phyloP scores from a whole-genome alignment of 2,113 vertebrate species.

The Hymenochirus boettgeri region DNA sequence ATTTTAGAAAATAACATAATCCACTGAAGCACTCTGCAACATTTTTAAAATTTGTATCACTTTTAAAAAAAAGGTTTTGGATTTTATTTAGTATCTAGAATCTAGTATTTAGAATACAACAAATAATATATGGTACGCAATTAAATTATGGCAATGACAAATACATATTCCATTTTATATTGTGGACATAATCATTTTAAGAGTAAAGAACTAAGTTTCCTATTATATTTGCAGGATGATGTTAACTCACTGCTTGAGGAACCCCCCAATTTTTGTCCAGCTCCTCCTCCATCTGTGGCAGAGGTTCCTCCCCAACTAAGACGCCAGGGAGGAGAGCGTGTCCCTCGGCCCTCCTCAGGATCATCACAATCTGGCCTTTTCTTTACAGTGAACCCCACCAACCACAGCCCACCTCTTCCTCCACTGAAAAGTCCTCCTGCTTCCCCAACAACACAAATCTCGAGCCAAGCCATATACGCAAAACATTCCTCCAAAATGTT shows the following conservation, averaged over 20 bases:
- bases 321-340: constrained; percentile 47
- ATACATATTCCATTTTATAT: no score
- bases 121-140: no score
- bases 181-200: no score
- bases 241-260: constrained; percentile 70
- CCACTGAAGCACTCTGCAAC: no score
- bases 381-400: constrained; percentile 70
- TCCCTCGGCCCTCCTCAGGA: constrained; percentile 67
- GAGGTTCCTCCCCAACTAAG: constrained; percentile 47
- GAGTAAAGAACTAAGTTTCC: neutral
- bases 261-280: constrained; percentile 67
- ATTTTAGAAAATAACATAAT: no score
- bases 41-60: no score
- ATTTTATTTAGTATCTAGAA: no score
- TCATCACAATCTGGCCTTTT: constrained; percentile 80
- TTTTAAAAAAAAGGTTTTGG: no score
- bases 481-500: constrained; percentile 50
- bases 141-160: no score
- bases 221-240: constrained; percentile 73
- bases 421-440: constrained; percentile 47
- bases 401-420: constrained; percentile 45
- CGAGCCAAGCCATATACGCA: constrained; percentile 50
- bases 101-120: no score
- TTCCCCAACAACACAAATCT: constrained; percentile 43
- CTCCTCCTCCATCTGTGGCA: constrained; percentile 63